Percentiles rank a stretch among this genome's conserved stretches.
phyloP scores from a whole-genome alignment of 2,113 vertebrate species.

The Tenebrosternarchus preto region DNA sequence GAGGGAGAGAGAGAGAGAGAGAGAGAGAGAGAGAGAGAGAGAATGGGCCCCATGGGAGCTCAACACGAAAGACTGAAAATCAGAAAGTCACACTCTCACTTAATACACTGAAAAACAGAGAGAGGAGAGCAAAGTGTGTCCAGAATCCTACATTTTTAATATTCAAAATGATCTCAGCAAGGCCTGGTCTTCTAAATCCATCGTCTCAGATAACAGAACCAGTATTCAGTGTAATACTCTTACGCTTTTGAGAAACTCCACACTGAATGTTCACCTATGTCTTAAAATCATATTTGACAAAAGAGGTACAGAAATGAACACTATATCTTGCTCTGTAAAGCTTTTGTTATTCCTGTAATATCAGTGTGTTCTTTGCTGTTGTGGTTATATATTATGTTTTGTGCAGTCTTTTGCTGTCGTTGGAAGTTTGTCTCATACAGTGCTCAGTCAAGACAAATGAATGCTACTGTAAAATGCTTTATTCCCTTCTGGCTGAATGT shows the following conservation, averaged over 20 bases:
- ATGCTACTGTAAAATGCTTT: conserved; percentile 12
- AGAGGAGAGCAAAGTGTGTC: no score
- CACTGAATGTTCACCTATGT: neutral
- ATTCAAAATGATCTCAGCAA: no score
- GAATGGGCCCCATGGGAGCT: no score
- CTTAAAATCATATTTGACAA: conserved; percentile 9
- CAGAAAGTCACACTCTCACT: no score
- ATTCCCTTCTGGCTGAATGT: neutral
- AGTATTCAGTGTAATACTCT: no score
- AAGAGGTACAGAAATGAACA: neutral
- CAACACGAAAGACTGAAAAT: no score
- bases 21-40: conserved; percentile 6
- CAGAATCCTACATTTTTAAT: neutral
- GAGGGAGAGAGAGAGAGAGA: neutral
- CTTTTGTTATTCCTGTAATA: conserved; percentile 1
- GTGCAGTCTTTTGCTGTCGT: neutral
- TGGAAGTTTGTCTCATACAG: conserved; percentile 1
- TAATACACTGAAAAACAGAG: no score
- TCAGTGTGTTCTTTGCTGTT: neutral
- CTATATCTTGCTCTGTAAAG: neutral
- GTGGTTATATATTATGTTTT: neutral
- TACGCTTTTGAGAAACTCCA: no score
- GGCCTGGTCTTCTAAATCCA: no score
- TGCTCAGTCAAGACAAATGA: conserved; percentile 30
- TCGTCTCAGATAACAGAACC: no score